Evolutionary conservation across 2,113 vertebrate species (phyloP).

Genomic region (human (Homo sapiens)): DNA sequence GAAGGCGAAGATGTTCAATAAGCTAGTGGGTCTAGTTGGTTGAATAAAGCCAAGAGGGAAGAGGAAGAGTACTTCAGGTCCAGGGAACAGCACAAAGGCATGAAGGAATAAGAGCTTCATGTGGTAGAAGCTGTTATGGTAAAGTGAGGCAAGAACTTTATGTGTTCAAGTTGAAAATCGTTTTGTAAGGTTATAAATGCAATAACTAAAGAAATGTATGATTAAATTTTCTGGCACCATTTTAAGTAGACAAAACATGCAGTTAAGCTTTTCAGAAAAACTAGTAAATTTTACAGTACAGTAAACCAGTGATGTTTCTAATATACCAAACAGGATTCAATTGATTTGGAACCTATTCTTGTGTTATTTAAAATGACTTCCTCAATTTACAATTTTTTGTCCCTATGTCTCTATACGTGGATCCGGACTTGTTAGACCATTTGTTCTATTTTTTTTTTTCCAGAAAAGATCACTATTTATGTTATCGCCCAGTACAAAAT

Average conservation of each 20-base stretch:
- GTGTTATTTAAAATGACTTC: not conserved
- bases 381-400: not conserved
- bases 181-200: not conserved
- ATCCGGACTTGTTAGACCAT: not conserved
- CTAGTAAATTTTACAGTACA: not conserved
- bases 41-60: not conserved
- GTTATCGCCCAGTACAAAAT: not conserved
- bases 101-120: not conserved
- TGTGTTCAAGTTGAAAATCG: not conserved
- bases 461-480: not conserved
- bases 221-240: not conserved
- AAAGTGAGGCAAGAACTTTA: not conserved
- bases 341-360: not conserved
- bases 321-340: not conserved
- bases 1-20: not conserved
- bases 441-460: not conserved
- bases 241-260: not conserved
- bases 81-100: not conserved
- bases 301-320: not conserved
- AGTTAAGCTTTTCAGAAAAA: slow-evolving; percentile 17
- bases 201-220: not conserved
- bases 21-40: not conserved
- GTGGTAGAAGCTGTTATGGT: too few species aligned
- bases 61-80: not conserved
- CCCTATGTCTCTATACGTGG: not conserved